phyloP scores from a whole-genome alignment of 1,140 invertebrate species.

The Carcinoscorpius rotundicauda region DNA sequence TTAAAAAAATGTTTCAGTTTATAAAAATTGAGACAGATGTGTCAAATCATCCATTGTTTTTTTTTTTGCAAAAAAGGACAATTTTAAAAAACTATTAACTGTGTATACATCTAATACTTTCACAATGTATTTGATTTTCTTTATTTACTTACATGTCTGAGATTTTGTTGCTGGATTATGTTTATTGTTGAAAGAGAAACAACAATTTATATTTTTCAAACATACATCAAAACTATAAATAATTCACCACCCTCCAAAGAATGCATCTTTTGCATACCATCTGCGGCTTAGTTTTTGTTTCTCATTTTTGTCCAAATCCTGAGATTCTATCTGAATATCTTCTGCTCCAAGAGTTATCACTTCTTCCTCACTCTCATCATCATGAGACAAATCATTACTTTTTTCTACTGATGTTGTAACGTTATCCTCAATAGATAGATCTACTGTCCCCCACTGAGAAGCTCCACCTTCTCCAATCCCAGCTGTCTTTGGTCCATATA shows the following conservation, averaged over 20 bases:
- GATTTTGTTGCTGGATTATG: too few species aligned
- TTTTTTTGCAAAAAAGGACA: too few species aligned
- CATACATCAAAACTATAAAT: too few species aligned
- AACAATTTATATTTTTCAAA: too few species aligned
- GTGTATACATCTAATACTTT: too few species aligned
- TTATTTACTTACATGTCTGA: too few species aligned
- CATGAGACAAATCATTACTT: not conserved
- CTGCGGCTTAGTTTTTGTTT: slow-evolving; percentile 4
- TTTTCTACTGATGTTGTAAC: not conserved
- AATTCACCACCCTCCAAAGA: slow-evolving; percentile 1
- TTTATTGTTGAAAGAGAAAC: too few species aligned
- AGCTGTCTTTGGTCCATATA: slow-evolving; percentile 3
- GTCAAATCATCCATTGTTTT: too few species aligned
- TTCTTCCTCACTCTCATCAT: slow-evolving; percentile 6
- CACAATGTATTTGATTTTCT: too few species aligned
- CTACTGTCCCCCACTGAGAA: slow-evolving; percentile 4
- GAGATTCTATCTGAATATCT: not conserved
- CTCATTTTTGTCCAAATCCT: not conserved
- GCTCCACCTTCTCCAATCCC: slow-evolving; percentile 13
- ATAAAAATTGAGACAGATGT: too few species aligned
- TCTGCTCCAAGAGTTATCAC: not conserved
- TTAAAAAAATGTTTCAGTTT: too few species aligned
- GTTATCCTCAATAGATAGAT: not conserved
- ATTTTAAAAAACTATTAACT: too few species aligned
- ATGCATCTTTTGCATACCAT: slow-evolving; percentile 16